Evolutionary conservation across 2,797 vertebrate species (phyloP), one percentile per base, ranked within the genome.

Genomic region (Varecia variegata): DNA sequence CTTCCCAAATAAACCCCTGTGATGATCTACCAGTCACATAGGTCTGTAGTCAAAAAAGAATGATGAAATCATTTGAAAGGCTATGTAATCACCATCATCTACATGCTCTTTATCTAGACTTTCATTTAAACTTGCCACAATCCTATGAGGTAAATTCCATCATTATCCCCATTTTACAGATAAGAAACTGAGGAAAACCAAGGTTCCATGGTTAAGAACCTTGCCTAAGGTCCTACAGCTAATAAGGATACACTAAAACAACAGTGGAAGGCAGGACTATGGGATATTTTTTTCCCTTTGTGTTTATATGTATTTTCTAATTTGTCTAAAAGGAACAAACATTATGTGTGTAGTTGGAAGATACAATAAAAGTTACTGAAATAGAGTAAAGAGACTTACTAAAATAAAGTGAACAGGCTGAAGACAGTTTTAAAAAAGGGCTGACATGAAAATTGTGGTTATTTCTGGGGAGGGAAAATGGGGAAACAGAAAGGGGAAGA

Each of bases 251-350:
- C 13, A 87, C 23, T 92, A 60, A 82, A 71, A 86, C 43, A 85
- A 68, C 15, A 77, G 60, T 40, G 30, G 68, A 30, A 71, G 14
- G 35, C 76, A 73, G 21, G 60, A 94, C 62, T 88, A 92, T 14
- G 56, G 76, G 56, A 17, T 87, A 15, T 62, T 54, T 84, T 85
- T 85, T 32, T 32, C 47, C 25, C 45, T 43, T 84, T 12, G n/a
- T 79, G 62, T 27, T 58, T 76, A 13, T 25, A 86, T 52, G 7
- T 79, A 60, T 73, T 79, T 91, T 93, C 58, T 79, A 82, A 79
- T 79, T 81, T 97, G 38, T 88, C 76, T 86, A 96, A 87, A 93
- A 95, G 50, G 58, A 71, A 85, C 40, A 89, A 17, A 47, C 45
- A 62, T 58, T 86, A 74, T 9, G 45, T 18, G 5, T 89, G 32